These are phyloP conservation scores for Hanleya hanleyi DNA, from an alignment of 2,888 invertebrate genomes.

Conservation along the genomic window DNA sequence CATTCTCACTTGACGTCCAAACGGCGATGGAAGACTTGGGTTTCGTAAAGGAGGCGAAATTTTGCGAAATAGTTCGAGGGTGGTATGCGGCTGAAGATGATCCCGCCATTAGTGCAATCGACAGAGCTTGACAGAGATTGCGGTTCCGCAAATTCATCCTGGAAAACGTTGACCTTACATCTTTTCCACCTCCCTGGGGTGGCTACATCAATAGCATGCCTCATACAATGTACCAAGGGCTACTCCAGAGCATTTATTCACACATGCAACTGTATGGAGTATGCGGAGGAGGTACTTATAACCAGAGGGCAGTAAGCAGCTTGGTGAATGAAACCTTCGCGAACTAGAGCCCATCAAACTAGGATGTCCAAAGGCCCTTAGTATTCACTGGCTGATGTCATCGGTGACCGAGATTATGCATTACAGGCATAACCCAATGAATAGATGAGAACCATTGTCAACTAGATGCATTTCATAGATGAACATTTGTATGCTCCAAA, in stretches of 20 bases:
- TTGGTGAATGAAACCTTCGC: background rate
- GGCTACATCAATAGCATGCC: background rate
- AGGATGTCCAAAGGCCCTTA: background rate
- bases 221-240: background rate
- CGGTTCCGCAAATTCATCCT: background rate
- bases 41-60: background rate
- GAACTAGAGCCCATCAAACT: background rate
- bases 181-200: background rate
- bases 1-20: background rate
- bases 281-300: background rate
- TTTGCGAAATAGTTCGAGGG: background rate
- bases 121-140: background rate
- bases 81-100: background rate
- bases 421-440: background rate
- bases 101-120: background rate
- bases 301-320: background rate
- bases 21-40: background rate
- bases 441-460: too few relatives aligned
- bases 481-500: too few relatives aligned
- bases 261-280: background rate
- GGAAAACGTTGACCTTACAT: background rate
- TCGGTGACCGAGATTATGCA: background rate
- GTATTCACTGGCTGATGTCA: background rate
- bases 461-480: too few relatives aligned
- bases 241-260: background rate